Percentiles rank a stretch among this genome's conserved stretches.
Conservation (phyloP, 1,140 invertebrate genomes). For the Gerris buenoi region DNA sequence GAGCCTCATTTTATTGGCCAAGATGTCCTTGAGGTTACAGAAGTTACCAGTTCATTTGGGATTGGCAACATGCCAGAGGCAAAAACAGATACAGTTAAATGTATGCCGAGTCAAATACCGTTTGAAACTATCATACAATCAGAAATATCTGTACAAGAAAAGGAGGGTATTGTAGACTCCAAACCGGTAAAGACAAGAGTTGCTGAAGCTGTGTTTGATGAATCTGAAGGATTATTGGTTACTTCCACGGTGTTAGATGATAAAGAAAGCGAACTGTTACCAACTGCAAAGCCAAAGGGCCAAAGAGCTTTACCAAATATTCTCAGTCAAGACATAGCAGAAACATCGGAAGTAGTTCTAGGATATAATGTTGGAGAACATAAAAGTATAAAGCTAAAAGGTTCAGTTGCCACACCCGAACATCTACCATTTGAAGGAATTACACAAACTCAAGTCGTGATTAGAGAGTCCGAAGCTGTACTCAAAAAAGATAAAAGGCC, state of each 20-base stretch:
- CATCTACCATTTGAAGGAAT: slow-evolving; percentile 35
- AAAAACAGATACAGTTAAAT: slow-evolving; percentile 17
- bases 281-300: slow-evolving; percentile 20
- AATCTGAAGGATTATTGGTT: slow-evolving; percentile 33
- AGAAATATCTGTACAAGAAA: slow-evolving; percentile 30
- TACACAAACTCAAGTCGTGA: slow-evolving; percentile 32
- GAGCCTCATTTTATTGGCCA: slow-evolving; percentile 24
- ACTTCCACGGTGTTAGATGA: slow-evolving; percentile 33
- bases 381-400: slow-evolving; percentile 13
- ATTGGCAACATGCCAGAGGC: slow-evolving; percentile 20
- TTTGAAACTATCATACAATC: slow-evolving; percentile 23
- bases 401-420: slow-evolving; percentile 21
- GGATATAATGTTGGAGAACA: slow-evolving; percentile 19
- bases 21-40: slow-evolving; percentile 20
- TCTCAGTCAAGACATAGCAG: slow-evolving; percentile 26
- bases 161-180: slow-evolving; percentile 34
- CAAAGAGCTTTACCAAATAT: slow-evolving; percentile 26
- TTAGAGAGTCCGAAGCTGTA: slow-evolving; percentile 35
- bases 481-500: slow-evolving; percentile 28
- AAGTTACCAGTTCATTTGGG: slow-evolving; percentile 23
- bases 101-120: slow-evolving; percentile 22
- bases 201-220: slow-evolving; percentile 33
- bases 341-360: slow-evolving; percentile 23
- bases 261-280: slow-evolving; percentile 30
- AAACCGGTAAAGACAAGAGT: slow-evolving; percentile 27